Conservation (phyloP, 2,888 invertebrate species). For the Phyllotreta cruciferae region DNA sequence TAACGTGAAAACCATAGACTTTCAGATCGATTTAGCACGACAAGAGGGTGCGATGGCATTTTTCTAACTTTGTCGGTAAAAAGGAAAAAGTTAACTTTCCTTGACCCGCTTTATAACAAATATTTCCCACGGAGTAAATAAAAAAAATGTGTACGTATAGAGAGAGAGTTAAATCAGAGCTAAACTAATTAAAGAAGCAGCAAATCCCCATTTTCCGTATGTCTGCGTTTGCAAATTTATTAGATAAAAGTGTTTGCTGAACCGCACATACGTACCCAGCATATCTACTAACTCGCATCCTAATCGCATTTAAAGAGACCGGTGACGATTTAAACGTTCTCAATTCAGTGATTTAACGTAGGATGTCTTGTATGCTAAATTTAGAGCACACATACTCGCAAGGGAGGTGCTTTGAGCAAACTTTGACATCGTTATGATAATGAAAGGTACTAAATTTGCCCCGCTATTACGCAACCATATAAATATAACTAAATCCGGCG, state of each 20-base stretch:
- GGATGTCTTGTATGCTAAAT: conserved; percentile 9
- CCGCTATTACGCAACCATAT: conserved; percentile 8
- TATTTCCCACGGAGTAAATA: too few relatives aligned
- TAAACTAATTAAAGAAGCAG: too few relatives aligned
- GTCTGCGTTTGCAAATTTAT: conserved; percentile 1
- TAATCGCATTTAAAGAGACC: conserved; percentile 17
- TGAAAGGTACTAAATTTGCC: conserved; percentile 15
- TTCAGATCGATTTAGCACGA: too few relatives aligned
- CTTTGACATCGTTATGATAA: conserved; percentile 14
- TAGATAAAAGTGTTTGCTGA: conserved; percentile 17
- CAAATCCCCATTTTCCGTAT: too few relatives aligned
- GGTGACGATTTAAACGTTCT: conserved; percentile 17
- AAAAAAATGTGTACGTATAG: too few relatives aligned
- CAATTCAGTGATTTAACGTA: background rate
- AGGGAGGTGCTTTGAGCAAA: conserved; percentile 3
- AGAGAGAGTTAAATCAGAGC: too few relatives aligned
- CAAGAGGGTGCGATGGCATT: too few relatives aligned
- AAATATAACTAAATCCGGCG: conserved; percentile 14
- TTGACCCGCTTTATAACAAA: too few relatives aligned
- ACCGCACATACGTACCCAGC: conserved; percentile 15
- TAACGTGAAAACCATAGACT: conserved; percentile 41
- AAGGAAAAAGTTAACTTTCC: too few relatives aligned
- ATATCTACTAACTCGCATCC: conserved; percentile 9
- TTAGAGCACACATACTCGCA: conserved; percentile 1
- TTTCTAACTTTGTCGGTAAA: too few relatives aligned